Evolutionary conservation across 2,888 invertebrate species (phyloP).

Genomic region (Scaptomyza polygonia): DNA sequence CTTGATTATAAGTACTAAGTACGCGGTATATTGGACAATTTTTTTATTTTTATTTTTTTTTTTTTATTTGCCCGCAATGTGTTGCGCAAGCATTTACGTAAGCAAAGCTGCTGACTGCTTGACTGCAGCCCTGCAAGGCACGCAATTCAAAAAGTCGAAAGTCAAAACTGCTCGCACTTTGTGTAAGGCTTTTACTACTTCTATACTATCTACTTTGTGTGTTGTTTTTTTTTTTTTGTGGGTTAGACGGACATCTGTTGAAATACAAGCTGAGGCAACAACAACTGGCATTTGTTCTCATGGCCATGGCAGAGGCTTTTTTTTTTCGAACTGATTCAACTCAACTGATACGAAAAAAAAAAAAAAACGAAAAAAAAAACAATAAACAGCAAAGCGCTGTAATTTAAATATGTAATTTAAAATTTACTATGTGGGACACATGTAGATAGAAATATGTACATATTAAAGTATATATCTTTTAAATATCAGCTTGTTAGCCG

Average conservation of each 20-base stretch:
- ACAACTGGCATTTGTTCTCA: slow-evolving; percentile 6
- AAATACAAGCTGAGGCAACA: not conserved
- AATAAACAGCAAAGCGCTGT: not conserved
- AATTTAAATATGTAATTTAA: slow-evolving; percentile 3
- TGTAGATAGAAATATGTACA: not conserved
- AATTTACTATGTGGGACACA: not conserved
- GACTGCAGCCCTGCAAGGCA: not conserved
- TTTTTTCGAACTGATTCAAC: not conserved
- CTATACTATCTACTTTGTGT: too few species aligned
- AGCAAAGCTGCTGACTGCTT: slow-evolving; percentile 7
- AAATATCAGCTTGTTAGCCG: slow-evolving; percentile 7
- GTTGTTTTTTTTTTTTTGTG: not conserved
- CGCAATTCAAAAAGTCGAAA: slow-evolving; percentile 5
- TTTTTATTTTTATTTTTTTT: too few species aligned
- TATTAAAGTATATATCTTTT: not conserved
- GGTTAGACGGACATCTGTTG: slow-evolving; percentile 2
- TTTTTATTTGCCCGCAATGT: not conserved
- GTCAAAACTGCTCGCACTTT: not conserved
- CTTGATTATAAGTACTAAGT: not conserved
- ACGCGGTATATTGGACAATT: not conserved
- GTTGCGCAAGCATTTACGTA: slow-evolving; percentile 6
- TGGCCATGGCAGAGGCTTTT: not conserved
- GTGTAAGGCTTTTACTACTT: not conserved
- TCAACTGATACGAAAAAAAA: not conserved
- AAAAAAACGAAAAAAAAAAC: not conserved